Percentiles rank a stretch among this genome's conserved stretches.
phyloP scores from a whole-genome alignment of 2,113 vertebrate genomes.

The Pterocles orientalis region DNA sequence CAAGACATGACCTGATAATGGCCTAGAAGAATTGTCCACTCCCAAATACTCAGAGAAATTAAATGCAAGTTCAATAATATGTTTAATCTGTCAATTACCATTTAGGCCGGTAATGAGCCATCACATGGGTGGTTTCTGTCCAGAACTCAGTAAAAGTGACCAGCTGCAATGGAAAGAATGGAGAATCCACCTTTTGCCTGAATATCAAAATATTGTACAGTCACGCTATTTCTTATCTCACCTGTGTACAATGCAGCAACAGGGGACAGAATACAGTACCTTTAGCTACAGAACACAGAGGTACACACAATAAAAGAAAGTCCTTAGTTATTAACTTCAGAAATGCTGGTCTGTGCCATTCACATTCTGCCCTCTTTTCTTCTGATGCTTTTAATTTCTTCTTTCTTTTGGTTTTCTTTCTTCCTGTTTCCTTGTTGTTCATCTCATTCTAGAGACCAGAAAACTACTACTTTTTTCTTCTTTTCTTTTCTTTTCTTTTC shows the following conservation, averaged over 20 bases:
- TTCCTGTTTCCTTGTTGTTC: not conserved
- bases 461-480: not conserved
- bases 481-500: too few species aligned
- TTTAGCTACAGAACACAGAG: not conserved
- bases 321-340: not conserved
- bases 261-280: not conserved
- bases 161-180: not conserved
- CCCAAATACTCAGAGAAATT: not conserved
- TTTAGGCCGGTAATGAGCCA: not conserved
- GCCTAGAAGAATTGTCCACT: not conserved
- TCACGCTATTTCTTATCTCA: not conserved
- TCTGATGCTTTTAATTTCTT: not conserved
- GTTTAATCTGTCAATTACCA: not conserved
- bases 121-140: not conserved
- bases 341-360: not conserved
- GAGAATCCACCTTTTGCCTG: not conserved
- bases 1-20: not conserved
- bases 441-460: not conserved
- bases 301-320: rapidly evolving
- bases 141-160: not conserved
- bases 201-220: not conserved
- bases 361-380: not conserved
- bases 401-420: not conserved
- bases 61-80: not conserved
- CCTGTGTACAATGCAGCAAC: not conserved